phyloP scores from a whole-genome alignment of 2,888 invertebrate genomes.

The Artemia sinica region DNA sequence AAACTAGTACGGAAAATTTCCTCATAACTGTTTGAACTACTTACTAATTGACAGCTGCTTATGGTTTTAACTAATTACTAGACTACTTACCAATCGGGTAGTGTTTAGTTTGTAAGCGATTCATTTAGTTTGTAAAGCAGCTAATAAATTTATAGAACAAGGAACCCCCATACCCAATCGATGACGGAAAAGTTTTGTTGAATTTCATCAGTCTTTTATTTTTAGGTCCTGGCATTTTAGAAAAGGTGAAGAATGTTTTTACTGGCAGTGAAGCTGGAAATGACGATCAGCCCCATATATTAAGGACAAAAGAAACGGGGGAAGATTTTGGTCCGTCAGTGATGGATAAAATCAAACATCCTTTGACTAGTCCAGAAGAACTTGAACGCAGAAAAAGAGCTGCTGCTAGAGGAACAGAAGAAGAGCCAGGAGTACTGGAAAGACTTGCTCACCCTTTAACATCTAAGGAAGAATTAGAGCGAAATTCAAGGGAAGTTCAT shows the following conservation, averaged over 20 bases:
- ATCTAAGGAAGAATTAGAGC: background rate
- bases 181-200: too few relatives aligned
- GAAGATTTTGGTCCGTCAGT: conserved; percentile 5
- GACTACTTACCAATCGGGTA: too few relatives aligned
- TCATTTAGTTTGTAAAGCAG: too few relatives aligned
- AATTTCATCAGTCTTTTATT: too few relatives aligned
- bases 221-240: background rate
- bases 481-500: background rate
- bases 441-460: conserved; percentile 3
- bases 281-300: conserved; percentile 1
- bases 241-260: conserved; percentile 7
- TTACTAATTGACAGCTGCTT: too few relatives aligned
- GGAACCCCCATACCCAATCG: too few relatives aligned
- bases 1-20: too few relatives aligned
- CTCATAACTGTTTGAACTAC: too few relatives aligned
- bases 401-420: background rate
- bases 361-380: conserved; percentile 8
- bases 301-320: conserved; percentile 6
- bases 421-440: background rate
- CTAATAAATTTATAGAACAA: too few relatives aligned
- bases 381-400: conserved; percentile 6
- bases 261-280: background rate
- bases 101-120: too few relatives aligned
- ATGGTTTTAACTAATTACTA: too few relatives aligned
- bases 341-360: background rate